Base-by-base conservation (phyloP, 2,888 invertebrate genomes). In the Dryobota labecula region DNA sequence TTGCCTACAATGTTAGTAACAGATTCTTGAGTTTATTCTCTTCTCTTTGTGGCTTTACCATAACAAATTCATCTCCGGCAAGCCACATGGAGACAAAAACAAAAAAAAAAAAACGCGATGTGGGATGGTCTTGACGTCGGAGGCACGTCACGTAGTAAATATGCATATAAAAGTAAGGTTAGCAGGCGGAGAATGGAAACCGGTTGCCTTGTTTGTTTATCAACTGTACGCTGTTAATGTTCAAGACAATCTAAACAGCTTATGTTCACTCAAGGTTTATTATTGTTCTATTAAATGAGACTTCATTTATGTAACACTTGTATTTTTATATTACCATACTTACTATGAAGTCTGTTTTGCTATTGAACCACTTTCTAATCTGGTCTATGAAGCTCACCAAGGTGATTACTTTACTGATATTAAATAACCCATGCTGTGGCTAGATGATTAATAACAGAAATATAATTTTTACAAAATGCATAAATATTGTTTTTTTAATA, bases 131-230 rank as follows among this genome's bases (percentile, higher is more conserved):
- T 53, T 68, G 63, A 72, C 76, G 69, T 72, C 56, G 58, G 53
- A 63, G 43, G 51, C 58, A 58, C 77, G 74, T 82, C 76, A 82
- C 74, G 66, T 73, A 63, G n/a, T 61, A 58, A 68, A 53, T 71
- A 71, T 56, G 62, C 63, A 56, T 81, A 49, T 71, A 65, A 72
- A 82, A 70, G 80, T 80, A 86, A 84, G 85, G 85, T 79, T 83
- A 86, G 63, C 74, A 47, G 47, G 64, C 51, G 71, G 86, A 77
- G 85, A 85, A 77, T 77, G 86, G 73, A 66, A 82, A 84, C 85
- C 83, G 79, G 83, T 86, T 76, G n/a, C 49, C 36, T 65, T 68
- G 67, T 86, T 76, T 84, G 64, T 73, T 76, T 82, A 72, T 71
- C 70, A 74, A 86, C 56, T 71, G 24, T 65, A 61, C 41, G 13